These are phyloP conservation scores for Pachycephala philippinensis DNA, from an alignment of 2,113 vertebrate species.

Conservation along the genomic window DNA sequence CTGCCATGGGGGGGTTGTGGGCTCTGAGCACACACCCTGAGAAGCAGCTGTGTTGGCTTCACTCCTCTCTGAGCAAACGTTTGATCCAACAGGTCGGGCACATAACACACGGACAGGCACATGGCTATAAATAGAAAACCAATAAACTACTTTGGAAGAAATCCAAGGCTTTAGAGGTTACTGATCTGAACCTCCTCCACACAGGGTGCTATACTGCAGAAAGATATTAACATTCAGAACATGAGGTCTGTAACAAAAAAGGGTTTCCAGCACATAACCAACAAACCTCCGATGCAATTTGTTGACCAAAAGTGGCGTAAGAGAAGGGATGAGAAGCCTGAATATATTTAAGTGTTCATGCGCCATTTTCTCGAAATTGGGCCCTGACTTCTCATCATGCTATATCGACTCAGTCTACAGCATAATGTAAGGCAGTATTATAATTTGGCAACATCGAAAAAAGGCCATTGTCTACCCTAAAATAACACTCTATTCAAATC, in stretches of 20 bases:
- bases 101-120: background rate
- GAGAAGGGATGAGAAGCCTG: background rate
- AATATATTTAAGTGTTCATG: background rate
- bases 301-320: background rate
- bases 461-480: background rate
- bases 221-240: background rate
- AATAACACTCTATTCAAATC: background rate
- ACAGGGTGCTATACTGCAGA: background rate
- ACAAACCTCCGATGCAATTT: background rate
- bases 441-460: background rate
- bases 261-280: background rate
- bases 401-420: background rate
- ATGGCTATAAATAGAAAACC: background rate
- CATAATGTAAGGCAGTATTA: background rate
- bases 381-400: background rate
- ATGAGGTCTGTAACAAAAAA: background rate
- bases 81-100: background rate
- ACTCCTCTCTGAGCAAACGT: background rate
- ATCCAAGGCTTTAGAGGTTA: background rate
- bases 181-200: background rate
- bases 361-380: rapidly evolving
- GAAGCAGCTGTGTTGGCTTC: background rate
- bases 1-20: rapidly evolving
- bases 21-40: background rate
- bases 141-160: background rate